Base-by-base conservation (phyloP, 2,113 vertebrate species). In the Pholis gunnellus region DNA sequence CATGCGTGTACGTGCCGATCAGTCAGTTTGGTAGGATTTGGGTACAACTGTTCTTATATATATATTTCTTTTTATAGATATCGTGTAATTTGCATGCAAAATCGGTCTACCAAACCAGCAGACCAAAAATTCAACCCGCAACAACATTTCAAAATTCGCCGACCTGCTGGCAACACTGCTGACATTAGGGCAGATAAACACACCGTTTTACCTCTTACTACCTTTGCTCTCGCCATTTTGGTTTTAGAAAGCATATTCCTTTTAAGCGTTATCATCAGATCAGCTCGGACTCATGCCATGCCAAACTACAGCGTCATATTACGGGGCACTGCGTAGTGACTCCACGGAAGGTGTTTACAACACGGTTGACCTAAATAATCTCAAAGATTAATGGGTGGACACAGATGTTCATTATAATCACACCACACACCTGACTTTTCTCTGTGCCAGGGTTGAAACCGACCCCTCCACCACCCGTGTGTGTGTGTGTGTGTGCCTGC, bases 331-430 rank as follows among this genome's bases (percentile, higher is more conserved):
- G 13, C 64, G 11, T 20, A 60, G 10, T 65, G 22, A 60, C 61
- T 57, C 44, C 31, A 64, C 61, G 44, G 69, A 46, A 27, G 56
- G 48, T 76, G 74, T 70, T 83, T 60, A 64, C 67, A 79, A 72
- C 40, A 56, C 27, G 31, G 66, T 29, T 89, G 90, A 87, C 89
- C 88, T 66, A 88, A 88, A 92, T 87, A 89, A 79, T 88, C 46
- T 57, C 17, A 40, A 85, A 91, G 89, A 94, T 94, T 87, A 90
- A 94, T 92, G 61, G 64, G 50, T 78, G 60, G 70, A 88, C 70
- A 77, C 44, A 40, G 18, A 86, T 81, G 88, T 77, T 81, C 54
- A 82, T 89, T 84, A 60, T 91, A 94, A 94, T 93, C 93, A 95
- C 92, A 91, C 79, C 50, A 78, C 57, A 70, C 76, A 79, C 70